Percentiles rank a stretch among this genome's conserved stretches.
phyloP scores from a whole-genome alignment of 23 tunicate genomes.

The Oikopleura vanhoeffeni region DNA sequence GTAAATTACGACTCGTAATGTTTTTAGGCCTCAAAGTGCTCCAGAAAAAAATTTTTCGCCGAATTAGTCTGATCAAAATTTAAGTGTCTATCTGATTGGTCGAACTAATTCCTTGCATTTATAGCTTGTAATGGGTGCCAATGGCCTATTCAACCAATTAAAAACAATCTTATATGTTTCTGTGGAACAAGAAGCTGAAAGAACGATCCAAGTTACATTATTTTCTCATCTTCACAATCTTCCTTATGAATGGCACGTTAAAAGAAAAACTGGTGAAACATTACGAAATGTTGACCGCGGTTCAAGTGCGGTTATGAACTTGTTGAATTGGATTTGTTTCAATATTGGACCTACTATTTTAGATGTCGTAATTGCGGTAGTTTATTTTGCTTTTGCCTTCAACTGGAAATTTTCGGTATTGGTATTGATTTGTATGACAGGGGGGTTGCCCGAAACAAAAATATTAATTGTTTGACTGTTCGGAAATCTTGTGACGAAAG shows the following conservation, averaged over 20 bases:
- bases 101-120: too few species aligned
- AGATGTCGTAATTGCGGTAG: conserved; percentile 70
- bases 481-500: too few species aligned
- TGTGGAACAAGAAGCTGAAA: background rate
- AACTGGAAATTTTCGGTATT: conserved; percentile 73
- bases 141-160: background rate
- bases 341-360: conserved; percentile 60
- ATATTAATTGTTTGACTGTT: too few species aligned
- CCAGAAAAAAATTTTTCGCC: too few species aligned
- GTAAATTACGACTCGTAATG: too few species aligned
- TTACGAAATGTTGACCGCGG: conserved; percentile 84
- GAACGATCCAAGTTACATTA: conserved; percentile 19
- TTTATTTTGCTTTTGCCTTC: conserved; percentile 55
- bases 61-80: too few species aligned
- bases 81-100: too few species aligned
- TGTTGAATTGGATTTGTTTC: conserved; percentile 59
- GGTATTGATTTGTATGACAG: too few species aligned
- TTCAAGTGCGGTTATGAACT: conserved; percentile 55
- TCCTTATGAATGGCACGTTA: conserved; percentile 82
- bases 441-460: too few species aligned
- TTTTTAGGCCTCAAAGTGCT: too few species aligned
- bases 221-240: conserved; percentile 68
- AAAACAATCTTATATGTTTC: background rate
- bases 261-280: conserved; percentile 87
- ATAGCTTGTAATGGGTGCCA: background rate